Percentiles rank a stretch among this genome's conserved stretches.
These are phyloP conservation scores for Pristionchus arcanus DNA, from an alignment of 2,888 invertebrate genomes.

Conservation along the genomic window DNA sequence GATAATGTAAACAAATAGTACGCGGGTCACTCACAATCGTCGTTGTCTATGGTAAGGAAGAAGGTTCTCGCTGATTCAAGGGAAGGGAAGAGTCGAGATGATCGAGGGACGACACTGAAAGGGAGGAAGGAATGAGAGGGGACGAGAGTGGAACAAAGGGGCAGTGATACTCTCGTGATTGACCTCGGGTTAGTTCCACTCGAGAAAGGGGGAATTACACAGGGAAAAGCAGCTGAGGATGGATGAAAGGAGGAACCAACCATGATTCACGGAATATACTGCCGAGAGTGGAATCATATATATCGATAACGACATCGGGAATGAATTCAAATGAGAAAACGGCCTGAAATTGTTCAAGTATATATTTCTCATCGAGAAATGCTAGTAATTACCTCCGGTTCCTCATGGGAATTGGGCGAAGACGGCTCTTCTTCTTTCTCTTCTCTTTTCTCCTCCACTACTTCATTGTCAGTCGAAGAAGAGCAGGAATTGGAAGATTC, in stretches of 20 bases:
- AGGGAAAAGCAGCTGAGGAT: conserved; percentile 8
- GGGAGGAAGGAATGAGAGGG: background rate
- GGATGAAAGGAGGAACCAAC: background rate
- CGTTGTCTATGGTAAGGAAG: background rate
- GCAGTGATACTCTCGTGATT: conserved; percentile 21
- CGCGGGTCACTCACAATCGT: background rate
- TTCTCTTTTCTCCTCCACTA: background rate
- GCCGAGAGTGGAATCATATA: conserved; percentile 1
- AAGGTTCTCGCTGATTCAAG: background rate
- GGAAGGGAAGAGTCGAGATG: background rate
- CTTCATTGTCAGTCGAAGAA: background rate
- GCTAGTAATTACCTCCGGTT: background rate
- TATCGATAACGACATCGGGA: background rate
- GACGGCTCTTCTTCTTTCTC: background rate
- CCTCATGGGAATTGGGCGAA: background rate
- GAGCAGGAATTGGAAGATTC: conserved; percentile 1
- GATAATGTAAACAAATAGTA: background rate
- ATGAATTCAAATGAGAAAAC: background rate
- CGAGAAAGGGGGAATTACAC: conserved; percentile 1
- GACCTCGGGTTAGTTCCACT: conserved; percentile 41
- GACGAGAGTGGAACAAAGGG: conserved; percentile 34
- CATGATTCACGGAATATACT: background rate
- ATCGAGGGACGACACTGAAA: conserved; percentile 5
- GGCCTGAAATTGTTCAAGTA: background rate
- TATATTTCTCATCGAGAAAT: background rate